Evolutionary conservation across 2,797 vertebrate genomes (phyloP).

Genomic region (Macropodus opercularis): DNA sequence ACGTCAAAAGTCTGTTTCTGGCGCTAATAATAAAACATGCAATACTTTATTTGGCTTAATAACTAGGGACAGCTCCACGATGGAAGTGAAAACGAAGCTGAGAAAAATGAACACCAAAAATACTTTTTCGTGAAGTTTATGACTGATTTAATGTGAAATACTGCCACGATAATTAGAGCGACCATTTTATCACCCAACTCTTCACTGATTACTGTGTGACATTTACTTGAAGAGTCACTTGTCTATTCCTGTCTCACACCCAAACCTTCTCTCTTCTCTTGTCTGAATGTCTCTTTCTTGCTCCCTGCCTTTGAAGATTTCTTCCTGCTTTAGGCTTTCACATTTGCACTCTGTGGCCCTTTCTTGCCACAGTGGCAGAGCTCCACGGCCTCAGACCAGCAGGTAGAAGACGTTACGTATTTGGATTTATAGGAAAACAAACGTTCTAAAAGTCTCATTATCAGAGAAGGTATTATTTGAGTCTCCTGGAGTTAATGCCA

Average conservation of each 20-base stretch:
- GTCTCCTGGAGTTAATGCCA: slow-evolving; percentile 39
- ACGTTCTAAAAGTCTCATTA: slow-evolving; percentile 27
- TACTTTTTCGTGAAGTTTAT: slow-evolving; percentile 39
- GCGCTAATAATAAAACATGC: slow-evolving; percentile 4
- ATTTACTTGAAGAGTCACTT: slow-evolving; percentile 64
- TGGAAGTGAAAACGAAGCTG: slow-evolving; percentile 18
- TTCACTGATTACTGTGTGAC: slow-evolving; percentile 60
- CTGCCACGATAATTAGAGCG: slow-evolving; percentile 59
- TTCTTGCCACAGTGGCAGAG: slow-evolving; percentile 16
- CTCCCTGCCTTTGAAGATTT: slow-evolving; percentile 61
- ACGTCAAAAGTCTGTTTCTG: slow-evolving; percentile 18
- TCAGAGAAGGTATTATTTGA: slow-evolving; percentile 38
- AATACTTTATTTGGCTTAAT: slow-evolving; percentile 29
- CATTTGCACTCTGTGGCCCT: slow-evolving; percentile 43
- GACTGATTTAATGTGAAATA: slow-evolving; percentile 42
- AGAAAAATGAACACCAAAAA: slow-evolving; percentile 36
- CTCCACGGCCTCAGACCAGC: slow-evolving; percentile 34
- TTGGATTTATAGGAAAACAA: slow-evolving; percentile 23
- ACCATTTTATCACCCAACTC: slow-evolving; percentile 47
- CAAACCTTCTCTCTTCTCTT: slow-evolving; percentile 50
- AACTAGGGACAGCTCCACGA: slow-evolving; percentile 38
- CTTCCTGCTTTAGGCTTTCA: slow-evolving; percentile 44
- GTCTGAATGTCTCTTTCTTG: slow-evolving; percentile 65
- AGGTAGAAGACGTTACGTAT: slow-evolving; percentile 30
- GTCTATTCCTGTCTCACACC: slow-evolving; percentile 64